A percentile compares a stretch with the other conserved stretches of the same genome.
phyloP scores from a whole-genome alignment of 1,140 invertebrate species.

The Tetramorium simillimum region DNA sequence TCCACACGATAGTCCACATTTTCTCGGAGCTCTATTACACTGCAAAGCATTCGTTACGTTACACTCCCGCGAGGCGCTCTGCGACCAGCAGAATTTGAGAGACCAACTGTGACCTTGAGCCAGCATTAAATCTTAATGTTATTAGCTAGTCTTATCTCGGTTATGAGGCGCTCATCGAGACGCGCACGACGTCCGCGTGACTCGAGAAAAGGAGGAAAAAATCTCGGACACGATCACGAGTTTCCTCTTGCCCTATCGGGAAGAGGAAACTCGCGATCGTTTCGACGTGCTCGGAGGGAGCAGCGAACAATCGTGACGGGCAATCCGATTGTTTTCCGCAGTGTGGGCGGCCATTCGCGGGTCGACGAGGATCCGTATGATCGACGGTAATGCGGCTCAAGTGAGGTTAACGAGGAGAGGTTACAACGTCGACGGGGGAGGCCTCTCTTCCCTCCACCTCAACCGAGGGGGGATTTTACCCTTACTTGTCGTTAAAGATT shows the following conservation, averaged over 20 bases:
- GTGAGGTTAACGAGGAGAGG: slow-evolving; percentile 76
- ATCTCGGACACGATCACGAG: background rate
- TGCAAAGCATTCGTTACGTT: slow-evolving; percentile 71
- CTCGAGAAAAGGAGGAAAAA: background rate
- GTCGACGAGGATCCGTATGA: background rate
- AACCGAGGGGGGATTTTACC: background rate
- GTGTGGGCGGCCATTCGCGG: background rate
- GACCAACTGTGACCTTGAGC: background rate
- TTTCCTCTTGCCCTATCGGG: too few relatives aligned
- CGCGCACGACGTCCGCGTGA: background rate
- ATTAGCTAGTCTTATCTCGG: background rate
- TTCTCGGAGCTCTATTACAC: slow-evolving; percentile 90
- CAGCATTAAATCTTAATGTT: background rate
- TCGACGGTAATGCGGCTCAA: slow-evolving; percentile 16
- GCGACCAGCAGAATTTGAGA: background rate
- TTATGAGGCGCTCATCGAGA: background rate
- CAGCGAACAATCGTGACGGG: background rate
- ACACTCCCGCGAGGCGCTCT: background rate
- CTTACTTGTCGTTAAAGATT: slow-evolving; percentile 89
- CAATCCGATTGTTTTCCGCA: background rate
- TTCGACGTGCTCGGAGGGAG: background rate
- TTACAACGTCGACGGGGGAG: slow-evolving; percentile 41
- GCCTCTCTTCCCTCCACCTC: too few relatives aligned
- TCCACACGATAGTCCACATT: slow-evolving; percentile 90
- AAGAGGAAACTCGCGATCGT: background rate